These are phyloP conservation scores for Antitype chi DNA, from an alignment of 2,888 invertebrate genomes.

Conservation along the genomic window DNA sequence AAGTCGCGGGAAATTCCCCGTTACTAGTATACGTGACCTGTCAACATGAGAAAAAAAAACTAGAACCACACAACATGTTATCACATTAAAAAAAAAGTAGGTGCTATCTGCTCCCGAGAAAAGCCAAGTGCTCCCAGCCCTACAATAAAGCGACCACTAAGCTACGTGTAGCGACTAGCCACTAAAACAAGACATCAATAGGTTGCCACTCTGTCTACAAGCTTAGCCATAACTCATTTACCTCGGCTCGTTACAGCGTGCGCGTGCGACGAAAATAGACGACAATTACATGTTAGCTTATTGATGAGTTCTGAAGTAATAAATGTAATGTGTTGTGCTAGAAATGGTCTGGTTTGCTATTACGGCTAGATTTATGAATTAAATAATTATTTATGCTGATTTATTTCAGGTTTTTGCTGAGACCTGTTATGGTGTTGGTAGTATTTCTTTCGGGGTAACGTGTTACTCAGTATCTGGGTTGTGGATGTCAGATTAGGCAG, in stretches of 20 bases:
- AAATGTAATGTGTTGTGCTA: slow-evolving; percentile 20
- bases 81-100: not conserved
- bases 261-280: slow-evolving; percentile 58
- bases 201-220: slow-evolving; percentile 65
- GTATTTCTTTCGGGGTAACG: not conserved
- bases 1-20: no score
- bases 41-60: not conserved
- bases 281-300: slow-evolving; percentile 55
- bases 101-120: not conserved
- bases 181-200: slow-evolving; percentile 59
- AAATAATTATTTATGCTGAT: not conserved
- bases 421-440: not conserved
- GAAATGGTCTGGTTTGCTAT: slow-evolving; percentile 21
- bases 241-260: slow-evolving; percentile 42
- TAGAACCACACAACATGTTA: no score
- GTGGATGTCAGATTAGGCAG: not conserved
- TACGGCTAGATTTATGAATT: slow-evolving; percentile 22
- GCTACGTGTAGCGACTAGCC: slow-evolving; percentile 9
- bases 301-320: slow-evolving; percentile 44
- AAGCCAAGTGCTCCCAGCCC: not conserved
- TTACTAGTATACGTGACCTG: no score
- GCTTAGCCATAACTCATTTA: slow-evolving; percentile 59
- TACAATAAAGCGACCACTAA: not conserved
- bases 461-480: not conserved
- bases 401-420: not conserved